Conservation (phyloP, 1,140 invertebrate species). For the Argopecten irradians region DNA sequence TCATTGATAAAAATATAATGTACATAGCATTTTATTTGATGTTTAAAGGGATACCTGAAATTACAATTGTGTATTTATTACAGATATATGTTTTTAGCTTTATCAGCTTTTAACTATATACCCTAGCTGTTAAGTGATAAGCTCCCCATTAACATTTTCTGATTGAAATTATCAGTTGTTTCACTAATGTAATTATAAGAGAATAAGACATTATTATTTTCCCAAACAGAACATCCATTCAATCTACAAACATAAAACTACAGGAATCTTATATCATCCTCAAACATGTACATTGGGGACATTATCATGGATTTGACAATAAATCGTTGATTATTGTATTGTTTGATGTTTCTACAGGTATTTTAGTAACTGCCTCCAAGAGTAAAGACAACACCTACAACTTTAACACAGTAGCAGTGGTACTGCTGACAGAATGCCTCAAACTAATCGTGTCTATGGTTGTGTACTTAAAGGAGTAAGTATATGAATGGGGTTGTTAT, state of each 20-base stretch:
- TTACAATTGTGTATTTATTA: too few relatives aligned
- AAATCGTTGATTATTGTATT: slow-evolving; percentile 27
- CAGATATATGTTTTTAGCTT: too few relatives aligned
- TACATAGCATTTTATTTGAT: too few relatives aligned
- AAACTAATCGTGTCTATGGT: slow-evolving; percentile 87
- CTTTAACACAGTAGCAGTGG: slow-evolving; percentile 92
- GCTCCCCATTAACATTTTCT: too few relatives aligned
- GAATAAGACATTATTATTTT: not conserved
- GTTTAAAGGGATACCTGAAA: too few relatives aligned
- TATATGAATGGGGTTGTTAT: not conserved
- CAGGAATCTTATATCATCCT: not conserved
- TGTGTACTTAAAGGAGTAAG: slow-evolving; percentile 81
- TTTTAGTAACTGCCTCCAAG: slow-evolving; percentile 93
- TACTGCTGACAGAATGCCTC: slow-evolving; percentile 90
- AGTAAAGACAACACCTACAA: slow-evolving; percentile 87
- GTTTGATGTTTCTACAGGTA: slow-evolving; percentile 81
- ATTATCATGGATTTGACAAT: not conserved
- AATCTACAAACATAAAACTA: not conserved
- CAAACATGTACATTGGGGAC: not conserved
- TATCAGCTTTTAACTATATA: too few relatives aligned
- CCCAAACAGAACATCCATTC: not conserved
- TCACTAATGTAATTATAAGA: too few relatives aligned
- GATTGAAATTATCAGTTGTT: too few relatives aligned
- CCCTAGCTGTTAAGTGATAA: too few relatives aligned
- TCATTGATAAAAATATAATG: too few relatives aligned